phyloP scores from a whole-genome alignment of 2,888 invertebrate species.

The Schizaphis graminum region DNA sequence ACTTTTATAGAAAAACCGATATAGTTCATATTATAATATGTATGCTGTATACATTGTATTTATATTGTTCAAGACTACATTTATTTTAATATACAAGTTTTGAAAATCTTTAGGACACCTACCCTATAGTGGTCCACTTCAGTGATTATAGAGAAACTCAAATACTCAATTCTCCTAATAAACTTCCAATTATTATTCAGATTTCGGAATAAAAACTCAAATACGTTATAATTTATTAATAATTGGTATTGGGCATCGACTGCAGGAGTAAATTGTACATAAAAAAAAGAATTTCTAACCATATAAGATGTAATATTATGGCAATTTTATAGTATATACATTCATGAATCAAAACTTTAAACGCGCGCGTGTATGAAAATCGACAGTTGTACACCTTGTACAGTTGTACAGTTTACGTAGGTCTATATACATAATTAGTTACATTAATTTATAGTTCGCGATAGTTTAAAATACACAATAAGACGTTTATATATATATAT shows the following conservation, averaged over 20 bases:
- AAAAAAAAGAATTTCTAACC: not conserved
- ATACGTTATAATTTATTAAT: not conserved
- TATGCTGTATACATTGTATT: too few relatives aligned
- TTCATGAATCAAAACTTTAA: not conserved
- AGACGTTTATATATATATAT: not conserved
- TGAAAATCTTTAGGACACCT: not conserved
- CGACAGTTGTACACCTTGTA: not conserved
- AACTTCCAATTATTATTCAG: not conserved
- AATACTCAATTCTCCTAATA: not conserved
- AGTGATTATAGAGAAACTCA: not conserved
- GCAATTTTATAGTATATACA: not conserved
- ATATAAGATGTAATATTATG: not conserved
- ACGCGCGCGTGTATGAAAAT: not conserved
- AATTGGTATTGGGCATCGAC: not conserved
- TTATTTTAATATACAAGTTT: not conserved
- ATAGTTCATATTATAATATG: too few relatives aligned
- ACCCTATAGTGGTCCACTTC: too few relatives aligned
- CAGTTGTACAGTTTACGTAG: not conserved
- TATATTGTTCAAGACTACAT: not conserved
- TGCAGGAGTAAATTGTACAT: not conserved
- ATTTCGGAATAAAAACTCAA: not conserved
- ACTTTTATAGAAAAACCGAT: too few relatives aligned
- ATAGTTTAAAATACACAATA: not conserved
- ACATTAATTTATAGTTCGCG: not conserved
- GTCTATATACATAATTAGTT: not conserved